Percentiles rank a stretch among this genome's conserved stretches.
phyloP scores from a whole-genome alignment of 2,888 invertebrate species.

The Luffia ferchaultella region DNA sequence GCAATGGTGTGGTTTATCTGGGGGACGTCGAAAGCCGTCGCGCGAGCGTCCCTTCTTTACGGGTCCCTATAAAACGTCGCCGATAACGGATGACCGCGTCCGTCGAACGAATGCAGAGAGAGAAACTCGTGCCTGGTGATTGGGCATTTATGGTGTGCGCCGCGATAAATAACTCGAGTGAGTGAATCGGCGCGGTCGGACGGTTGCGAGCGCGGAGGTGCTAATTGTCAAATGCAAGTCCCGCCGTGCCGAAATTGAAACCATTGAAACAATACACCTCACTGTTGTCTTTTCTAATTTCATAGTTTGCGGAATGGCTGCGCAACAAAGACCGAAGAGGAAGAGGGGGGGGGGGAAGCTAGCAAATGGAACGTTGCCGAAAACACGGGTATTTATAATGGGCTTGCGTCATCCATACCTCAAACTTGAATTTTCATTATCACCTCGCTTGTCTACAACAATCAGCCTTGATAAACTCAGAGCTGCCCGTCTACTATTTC shows the following conservation, averaged over 20 bases:
- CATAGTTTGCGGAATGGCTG: slow-evolving; percentile 62
- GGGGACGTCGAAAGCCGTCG: slow-evolving; percentile 55
- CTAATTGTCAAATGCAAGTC: slow-evolving; percentile 64
- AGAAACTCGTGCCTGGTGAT: slow-evolving; percentile 35
- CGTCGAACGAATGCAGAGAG: slow-evolving; percentile 39
- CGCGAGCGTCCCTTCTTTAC: too few species aligned
- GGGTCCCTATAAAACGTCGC: slow-evolving; percentile 64
- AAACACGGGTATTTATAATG: slow-evolving; percentile 55
- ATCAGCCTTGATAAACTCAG: slow-evolving; percentile 63
- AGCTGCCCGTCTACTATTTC: too few species aligned
- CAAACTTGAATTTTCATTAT: slow-evolving; percentile 67
- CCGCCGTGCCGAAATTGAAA: slow-evolving; percentile 55
- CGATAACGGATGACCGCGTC: slow-evolving; percentile 61
- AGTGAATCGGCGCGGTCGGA: slow-evolving; percentile 3
- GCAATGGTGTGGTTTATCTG: too few species aligned
- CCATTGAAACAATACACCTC: slow-evolving; percentile 59
- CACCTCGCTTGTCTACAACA: slow-evolving; percentile 59
- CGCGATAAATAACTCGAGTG: slow-evolving; percentile 26
- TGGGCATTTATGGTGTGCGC: slow-evolving; percentile 55
- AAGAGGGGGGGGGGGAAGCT: too few species aligned
- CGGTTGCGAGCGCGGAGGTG: slow-evolving; percentile 41
- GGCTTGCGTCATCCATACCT: slow-evolving; percentile 62
- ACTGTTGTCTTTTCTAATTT: slow-evolving; percentile 62
- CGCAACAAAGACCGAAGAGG: slow-evolving; percentile 59
- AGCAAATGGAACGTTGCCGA: slow-evolving; percentile 62